Evolutionary conservation across 2,797 vertebrate species (phyloP).

Genomic region (Lithobates sylvaticus): DNA sequence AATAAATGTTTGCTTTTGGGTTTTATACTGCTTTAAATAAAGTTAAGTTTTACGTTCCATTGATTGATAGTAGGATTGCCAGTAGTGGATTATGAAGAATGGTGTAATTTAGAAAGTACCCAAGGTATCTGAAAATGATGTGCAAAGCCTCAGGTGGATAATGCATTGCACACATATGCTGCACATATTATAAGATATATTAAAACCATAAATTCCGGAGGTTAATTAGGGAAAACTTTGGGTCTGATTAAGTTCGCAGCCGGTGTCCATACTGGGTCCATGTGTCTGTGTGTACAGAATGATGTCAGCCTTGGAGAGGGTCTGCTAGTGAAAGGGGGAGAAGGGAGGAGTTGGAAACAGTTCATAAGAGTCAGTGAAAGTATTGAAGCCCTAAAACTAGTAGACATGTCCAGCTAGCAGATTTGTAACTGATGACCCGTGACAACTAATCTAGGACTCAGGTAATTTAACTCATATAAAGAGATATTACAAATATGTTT

Average conservation of each 20-base stretch:
- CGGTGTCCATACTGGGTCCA: slow-evolving; percentile 53
- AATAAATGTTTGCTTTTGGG: too few species aligned
- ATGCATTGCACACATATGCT: slow-evolving; percentile 2
- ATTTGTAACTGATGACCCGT: slow-evolving; percentile 15
- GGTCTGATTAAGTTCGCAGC: slow-evolving; percentile 20
- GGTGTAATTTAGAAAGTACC: too few species aligned
- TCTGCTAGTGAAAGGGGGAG: slow-evolving; percentile 30
- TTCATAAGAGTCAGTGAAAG: slow-evolving; percentile 45
- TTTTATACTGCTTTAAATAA: too few species aligned
- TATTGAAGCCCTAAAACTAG: slow-evolving; percentile 4
- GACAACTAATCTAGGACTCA: slow-evolving; percentile 1
- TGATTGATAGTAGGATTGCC: too few species aligned
- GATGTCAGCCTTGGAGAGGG: slow-evolving; percentile 57
- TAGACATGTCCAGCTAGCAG: slow-evolving; percentile 19
- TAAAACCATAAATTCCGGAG: background rate
- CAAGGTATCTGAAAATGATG: background rate
- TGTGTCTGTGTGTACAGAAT: slow-evolving; percentile 51
- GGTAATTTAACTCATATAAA: background rate
- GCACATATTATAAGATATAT: background rate
- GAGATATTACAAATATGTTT: background rate
- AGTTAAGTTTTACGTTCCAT: too few species aligned
- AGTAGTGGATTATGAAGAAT: too few species aligned
- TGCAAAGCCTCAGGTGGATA: background rate
- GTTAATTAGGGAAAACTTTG: slow-evolving; percentile 38
- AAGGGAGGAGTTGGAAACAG: slow-evolving; percentile 52